A percentile compares a stretch with the other conserved stretches of the same genome.
Evolutionary conservation across 2,888 invertebrate genomes (phyloP).

Genomic region (Quadroppia sp.): DNA sequence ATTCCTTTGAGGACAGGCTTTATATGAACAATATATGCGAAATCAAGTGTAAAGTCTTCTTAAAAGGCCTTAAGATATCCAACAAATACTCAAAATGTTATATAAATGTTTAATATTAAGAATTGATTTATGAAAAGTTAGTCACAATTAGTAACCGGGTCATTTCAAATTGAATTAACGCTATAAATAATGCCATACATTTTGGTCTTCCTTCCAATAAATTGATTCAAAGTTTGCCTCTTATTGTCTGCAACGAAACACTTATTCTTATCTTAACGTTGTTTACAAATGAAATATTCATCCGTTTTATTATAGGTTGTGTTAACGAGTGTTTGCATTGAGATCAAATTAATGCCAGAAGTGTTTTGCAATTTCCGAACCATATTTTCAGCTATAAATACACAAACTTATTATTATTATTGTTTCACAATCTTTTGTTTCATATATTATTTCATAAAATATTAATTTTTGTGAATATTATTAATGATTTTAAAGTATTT

Average conservation of each 20-base stretch:
- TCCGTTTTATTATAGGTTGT: not conserved
- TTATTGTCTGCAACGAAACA: not conserved
- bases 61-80: not conserved
- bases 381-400: not conserved
- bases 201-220: not conserved
- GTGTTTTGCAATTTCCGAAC: not conserved
- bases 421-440: no score
- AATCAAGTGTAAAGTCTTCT: not conserved
- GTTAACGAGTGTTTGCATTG: slow-evolving; percentile 36
- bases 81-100: not conserved
- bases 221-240: not conserved
- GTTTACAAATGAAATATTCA: slow-evolving; percentile 34
- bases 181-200: not conserved
- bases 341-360: slow-evolving; percentile 32
- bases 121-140: slow-evolving; percentile 11
- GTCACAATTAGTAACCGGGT: not conserved
- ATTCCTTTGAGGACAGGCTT: no score
- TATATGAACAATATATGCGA: no score
- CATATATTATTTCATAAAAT: no score
- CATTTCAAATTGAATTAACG: not conserved
- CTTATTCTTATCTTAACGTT: not conserved
- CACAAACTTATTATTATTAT: no score
- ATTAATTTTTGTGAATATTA: no score
- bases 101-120: not conserved
- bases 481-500: no score